Percentiles rank a stretch among this genome's conserved stretches.
Evolutionary conservation across 1,140 invertebrate genomes (phyloP).

Genomic region (Elysia chlorotica): DNA sequence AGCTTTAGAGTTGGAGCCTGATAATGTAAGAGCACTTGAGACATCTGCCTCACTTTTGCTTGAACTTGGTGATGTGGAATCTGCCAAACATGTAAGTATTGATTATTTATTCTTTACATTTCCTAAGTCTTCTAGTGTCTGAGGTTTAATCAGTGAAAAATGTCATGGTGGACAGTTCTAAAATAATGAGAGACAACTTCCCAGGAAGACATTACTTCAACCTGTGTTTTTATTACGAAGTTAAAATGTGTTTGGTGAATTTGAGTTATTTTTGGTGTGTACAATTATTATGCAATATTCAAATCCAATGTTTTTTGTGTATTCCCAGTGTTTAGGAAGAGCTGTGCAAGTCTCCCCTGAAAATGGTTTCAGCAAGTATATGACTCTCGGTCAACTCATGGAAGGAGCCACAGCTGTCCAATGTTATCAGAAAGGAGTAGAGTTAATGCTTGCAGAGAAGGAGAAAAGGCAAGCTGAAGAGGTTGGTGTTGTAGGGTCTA

Average conservation of each 20-base stretch:
- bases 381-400: slow-evolving; percentile 61
- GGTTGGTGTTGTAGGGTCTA: slow-evolving; percentile 23
- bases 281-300: background rate
- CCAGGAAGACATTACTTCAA: background rate
- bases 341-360: slow-evolving; percentile 58
- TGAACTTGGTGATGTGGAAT: slow-evolving; percentile 58
- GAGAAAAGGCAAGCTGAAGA: slow-evolving; percentile 35
- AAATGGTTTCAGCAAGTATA: slow-evolving; percentile 61
- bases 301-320: background rate
- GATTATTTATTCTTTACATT: background rate
- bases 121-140: background rate
- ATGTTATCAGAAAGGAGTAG: slow-evolving; percentile 61
- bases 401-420: slow-evolving; percentile 56
- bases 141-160: no score
- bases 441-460: slow-evolving; percentile 53
- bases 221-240: background rate
- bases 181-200: background rate
- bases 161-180: no score
- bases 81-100: slow-evolving; percentile 51
- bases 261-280: background rate
- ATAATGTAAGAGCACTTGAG: slow-evolving; percentile 57
- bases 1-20: slow-evolving; percentile 56
- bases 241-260: background rate
- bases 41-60: slow-evolving; percentile 55
- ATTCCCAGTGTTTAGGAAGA: slow-evolving; percentile 55